Evolutionary conservation across 2,888 invertebrate species (phyloP).

Genomic region (Tetranychus truncatus): DNA sequence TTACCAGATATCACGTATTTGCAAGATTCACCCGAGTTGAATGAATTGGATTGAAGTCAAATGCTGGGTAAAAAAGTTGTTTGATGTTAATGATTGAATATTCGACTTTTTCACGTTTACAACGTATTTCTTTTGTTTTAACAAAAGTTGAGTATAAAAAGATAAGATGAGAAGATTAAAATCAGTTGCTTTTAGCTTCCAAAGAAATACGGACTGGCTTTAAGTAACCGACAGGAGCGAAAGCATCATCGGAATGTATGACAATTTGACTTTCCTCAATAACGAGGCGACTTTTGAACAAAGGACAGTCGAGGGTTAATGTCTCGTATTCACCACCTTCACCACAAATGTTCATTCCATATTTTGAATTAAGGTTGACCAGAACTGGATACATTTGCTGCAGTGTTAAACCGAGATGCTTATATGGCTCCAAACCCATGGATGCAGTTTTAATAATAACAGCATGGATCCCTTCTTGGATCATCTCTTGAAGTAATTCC

Average conservation of each 20-base stretch:
- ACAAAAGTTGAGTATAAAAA: not conserved
- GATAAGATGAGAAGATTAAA: not conserved
- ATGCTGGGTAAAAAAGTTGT: not conserved
- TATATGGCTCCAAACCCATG: slow-evolving; percentile 62
- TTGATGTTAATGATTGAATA: not conserved
- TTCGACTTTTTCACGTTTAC: not conserved
- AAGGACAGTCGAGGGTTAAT: slow-evolving; percentile 86
- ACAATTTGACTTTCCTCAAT: slow-evolving; percentile 61
- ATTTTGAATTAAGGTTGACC: slow-evolving; percentile 71
- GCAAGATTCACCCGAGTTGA: too few species aligned
- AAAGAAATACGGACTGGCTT: slow-evolving; percentile 40
- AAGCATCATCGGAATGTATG: slow-evolving; percentile 71
- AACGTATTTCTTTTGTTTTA: not conserved
- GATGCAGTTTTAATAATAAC: slow-evolving; percentile 94
- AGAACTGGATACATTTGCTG: slow-evolving; percentile 70
- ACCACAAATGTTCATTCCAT: slow-evolving; percentile 84
- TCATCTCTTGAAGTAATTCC: slow-evolving; percentile 88
- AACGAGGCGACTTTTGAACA: slow-evolving; percentile 58
- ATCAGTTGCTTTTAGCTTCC: not conserved
- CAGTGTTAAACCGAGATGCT: slow-evolving; percentile 70
- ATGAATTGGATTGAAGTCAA: not conserved
- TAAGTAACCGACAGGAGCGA: slow-evolving; percentile 85
- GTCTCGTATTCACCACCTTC: slow-evolving; percentile 99
- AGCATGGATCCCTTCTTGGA: slow-evolving; percentile 71
- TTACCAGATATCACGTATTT: too few species aligned